A percentile compares a stretch with the other conserved stretches of the same genome.
phyloP scores from a whole-genome alignment of 2,888 invertebrate species.

The Brachyptera risi region DNA sequence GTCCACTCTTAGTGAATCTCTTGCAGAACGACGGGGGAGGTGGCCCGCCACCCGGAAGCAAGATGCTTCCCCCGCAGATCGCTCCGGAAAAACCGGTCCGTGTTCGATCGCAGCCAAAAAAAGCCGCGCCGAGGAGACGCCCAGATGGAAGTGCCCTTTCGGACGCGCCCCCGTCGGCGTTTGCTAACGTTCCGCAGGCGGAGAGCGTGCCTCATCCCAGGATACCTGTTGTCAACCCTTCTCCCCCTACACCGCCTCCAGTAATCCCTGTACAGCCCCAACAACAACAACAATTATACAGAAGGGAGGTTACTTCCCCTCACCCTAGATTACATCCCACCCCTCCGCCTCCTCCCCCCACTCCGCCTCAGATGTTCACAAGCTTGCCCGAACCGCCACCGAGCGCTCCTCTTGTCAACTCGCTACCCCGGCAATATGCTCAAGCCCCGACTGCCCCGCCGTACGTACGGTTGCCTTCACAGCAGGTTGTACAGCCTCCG shows the following conservation, averaged over 20 bases:
- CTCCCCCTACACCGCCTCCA: slow-evolving; percentile 30
- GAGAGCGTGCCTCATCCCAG: slow-evolving; percentile 5
- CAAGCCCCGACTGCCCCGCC: slow-evolving; percentile 34
- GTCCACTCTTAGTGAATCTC: slow-evolving; percentile 86
- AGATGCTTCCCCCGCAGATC: slow-evolving; percentile 30
- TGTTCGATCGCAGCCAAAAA: slow-evolving; percentile 38
- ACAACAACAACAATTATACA: slow-evolving; percentile 6
- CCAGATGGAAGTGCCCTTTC: slow-evolving; percentile 21
- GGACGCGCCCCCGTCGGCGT: slow-evolving; percentile 28
- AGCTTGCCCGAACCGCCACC: not conserved
- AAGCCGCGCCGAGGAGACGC: slow-evolving; percentile 40
- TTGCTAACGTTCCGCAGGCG: slow-evolving; percentile 20
- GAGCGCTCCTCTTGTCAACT: too few species aligned
- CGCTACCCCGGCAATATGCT: slow-evolving; percentile 33
- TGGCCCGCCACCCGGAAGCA: slow-evolving; percentile 26
- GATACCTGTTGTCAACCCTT: slow-evolving; percentile 17
- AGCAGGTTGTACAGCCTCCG: too few species aligned
- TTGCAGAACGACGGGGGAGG: slow-evolving; percentile 73
- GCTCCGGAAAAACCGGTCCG: slow-evolving; percentile 25
- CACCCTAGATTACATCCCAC: slow-evolving; percentile 24
- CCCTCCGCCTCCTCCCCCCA: slow-evolving; percentile 23
- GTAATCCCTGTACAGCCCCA: slow-evolving; percentile 6
- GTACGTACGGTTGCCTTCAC: slow-evolving; percentile 34
- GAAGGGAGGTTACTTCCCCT: slow-evolving; percentile 23
- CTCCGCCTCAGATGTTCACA: slow-evolving; percentile 22